phyloP scores from a whole-genome alignment of 2,888 invertebrate species.

The Smittia aterrima region DNA sequence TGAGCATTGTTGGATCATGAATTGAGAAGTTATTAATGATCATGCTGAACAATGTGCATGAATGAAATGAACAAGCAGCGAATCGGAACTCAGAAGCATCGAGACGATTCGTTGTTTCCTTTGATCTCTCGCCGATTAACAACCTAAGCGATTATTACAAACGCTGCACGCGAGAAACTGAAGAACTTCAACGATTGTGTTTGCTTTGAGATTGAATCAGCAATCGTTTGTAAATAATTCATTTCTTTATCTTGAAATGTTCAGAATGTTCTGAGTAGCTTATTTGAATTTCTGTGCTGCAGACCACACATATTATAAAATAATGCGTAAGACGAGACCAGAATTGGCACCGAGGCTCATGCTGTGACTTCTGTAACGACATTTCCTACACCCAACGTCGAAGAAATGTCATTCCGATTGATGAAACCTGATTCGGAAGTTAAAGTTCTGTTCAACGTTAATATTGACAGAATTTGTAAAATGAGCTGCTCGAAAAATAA shows the following conservation, averaged over 20 bases:
- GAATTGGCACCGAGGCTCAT: conserved; percentile 32
- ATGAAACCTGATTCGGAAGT: conserved; percentile 30
- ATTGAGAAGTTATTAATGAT: background rate
- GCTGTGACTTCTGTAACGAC: conserved; percentile 38
- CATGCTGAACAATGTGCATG: background rate
- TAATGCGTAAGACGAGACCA: conserved; percentile 29
- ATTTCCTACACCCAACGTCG: background rate
- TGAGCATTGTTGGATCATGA: background rate
- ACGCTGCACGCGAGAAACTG: no score
- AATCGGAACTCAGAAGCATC: background rate
- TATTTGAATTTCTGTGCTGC: no score
- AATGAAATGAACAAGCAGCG: background rate
- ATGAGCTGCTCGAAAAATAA: no score
- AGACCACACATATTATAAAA: conserved; percentile 36
- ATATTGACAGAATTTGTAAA: background rate
- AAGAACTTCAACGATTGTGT: no score
- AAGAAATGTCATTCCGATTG: background rate
- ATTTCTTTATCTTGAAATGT: no score
- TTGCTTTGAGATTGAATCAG: no score
- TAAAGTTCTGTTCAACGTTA: background rate
- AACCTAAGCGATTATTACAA: no score
- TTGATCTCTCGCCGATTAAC: background rate
- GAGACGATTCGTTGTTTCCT: background rate
- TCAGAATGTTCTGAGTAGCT: no score
- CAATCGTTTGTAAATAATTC: no score